Evolutionary conservation across 2,888 invertebrate genomes (phyloP).

Genomic region (Tetrapedia diversipes): DNA sequence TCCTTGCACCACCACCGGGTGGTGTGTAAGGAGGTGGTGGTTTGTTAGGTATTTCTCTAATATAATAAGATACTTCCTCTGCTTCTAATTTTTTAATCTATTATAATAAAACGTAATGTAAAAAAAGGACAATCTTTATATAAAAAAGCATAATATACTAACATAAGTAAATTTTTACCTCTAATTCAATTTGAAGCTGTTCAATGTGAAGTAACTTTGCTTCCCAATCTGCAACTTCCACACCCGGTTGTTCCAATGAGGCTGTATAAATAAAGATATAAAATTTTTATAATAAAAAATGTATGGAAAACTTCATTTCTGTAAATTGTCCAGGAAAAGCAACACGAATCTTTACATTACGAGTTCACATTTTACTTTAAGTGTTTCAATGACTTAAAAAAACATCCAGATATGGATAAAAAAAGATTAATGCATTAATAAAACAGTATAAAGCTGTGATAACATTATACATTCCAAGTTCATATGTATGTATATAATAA

Average conservation of each 20-base stretch:
- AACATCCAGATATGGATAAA: slow-evolving; percentile 44
- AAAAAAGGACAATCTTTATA: background rate
- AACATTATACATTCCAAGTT: slow-evolving; percentile 70
- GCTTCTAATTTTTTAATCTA: slow-evolving; percentile 86
- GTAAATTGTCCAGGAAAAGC: slow-evolving; percentile 66
- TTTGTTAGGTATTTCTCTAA: slow-evolving; percentile 89
- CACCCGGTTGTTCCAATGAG: slow-evolving; percentile 79
- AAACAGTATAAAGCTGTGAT: slow-evolving; percentile 72
- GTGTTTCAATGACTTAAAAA: slow-evolving; percentile 63
- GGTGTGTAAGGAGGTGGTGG: slow-evolving; percentile 91
- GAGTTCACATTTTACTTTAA: slow-evolving; percentile 61
- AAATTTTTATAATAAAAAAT: slow-evolving; percentile 30
- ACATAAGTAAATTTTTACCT: slow-evolving; percentile 82
- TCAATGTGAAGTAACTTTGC: slow-evolving; percentile 86
- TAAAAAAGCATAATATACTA: background rate
- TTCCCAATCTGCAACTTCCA: slow-evolving; percentile 82
- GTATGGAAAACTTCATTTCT: background rate
- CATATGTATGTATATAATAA: slow-evolving; percentile 40
- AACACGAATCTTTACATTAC: slow-evolving; percentile 71
- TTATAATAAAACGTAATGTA: slow-evolving; percentile 9
- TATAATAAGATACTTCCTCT: slow-evolving; percentile 84
- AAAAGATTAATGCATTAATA: slow-evolving; percentile 66
- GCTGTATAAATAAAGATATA: slow-evolving; percentile 66
- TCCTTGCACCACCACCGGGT: slow-evolving; percentile 81
- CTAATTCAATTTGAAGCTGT: slow-evolving; percentile 87